A percentile compares a stretch with the other conserved stretches of the same genome.
phyloP scores from a whole-genome alignment of 2,113 vertebrate species.

The Mungos mungo region DNA sequence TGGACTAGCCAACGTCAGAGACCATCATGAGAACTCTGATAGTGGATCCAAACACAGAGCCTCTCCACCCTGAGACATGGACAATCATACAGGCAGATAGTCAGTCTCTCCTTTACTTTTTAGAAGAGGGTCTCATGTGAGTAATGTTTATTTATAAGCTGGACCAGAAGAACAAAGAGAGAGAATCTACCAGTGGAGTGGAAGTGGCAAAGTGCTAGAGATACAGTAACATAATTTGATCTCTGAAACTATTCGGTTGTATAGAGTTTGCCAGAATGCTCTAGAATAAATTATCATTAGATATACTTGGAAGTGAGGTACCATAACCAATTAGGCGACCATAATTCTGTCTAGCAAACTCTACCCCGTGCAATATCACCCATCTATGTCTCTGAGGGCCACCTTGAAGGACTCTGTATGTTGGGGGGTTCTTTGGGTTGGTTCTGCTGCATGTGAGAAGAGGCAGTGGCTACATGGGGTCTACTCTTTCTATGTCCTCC shows the following conservation, averaged over 20 bases:
- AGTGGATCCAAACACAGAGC: neutral
- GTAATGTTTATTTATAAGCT: neutral
- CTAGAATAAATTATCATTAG: neutral
- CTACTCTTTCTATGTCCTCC: neutral
- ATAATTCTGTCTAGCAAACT: neutral
- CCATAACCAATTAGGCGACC: no score
- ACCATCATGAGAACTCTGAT: neutral
- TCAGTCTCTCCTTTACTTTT: neutral
- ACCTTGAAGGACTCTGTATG: neutral
- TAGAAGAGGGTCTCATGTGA: neutral
- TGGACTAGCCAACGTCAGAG: neutral
- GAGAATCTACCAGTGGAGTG: neutral
- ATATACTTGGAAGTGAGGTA: neutral
- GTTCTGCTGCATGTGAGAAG: neutral
- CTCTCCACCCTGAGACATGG: neutral
- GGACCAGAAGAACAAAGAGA: neutral
- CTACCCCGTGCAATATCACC: neutral
- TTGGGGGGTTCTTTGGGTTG: neutral
- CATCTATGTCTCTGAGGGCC: neutral
- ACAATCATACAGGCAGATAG: neutral
- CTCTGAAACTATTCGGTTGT: neutral
- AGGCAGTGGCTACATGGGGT: neutral
- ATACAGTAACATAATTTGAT: neutral
- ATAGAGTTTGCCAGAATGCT: neutral
- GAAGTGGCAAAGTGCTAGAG: neutral